These are phyloP conservation scores for Oostethus manadensis DNA, from an alignment of 2,113 vertebrate species.

Conservation along the genomic window DNA sequence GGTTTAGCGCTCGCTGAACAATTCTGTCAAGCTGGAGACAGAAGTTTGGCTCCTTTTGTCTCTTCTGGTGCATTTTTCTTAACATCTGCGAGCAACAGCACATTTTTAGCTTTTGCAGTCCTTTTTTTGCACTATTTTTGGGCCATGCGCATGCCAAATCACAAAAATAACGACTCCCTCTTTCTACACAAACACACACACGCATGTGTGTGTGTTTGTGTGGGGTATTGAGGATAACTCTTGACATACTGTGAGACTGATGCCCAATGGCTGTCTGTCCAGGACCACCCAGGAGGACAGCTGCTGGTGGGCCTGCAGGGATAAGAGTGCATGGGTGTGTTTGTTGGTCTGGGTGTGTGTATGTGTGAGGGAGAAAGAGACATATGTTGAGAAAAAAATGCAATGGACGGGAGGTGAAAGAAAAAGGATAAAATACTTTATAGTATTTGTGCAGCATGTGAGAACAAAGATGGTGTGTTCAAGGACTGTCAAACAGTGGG, in stretches of 20 bases:
- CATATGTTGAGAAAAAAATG: constrained; percentile 7
- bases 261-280: constrained; percentile 68
- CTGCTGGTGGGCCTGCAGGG: constrained; percentile 64
- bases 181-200: constrained; percentile 31
- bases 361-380: constrained; percentile 14
- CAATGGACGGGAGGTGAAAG: background rate
- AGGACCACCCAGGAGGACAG: constrained; percentile 66
- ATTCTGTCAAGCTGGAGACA: background rate
- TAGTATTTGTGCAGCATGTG: too few relatives aligned
- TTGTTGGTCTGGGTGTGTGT: constrained; percentile 38
- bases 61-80: background rate
- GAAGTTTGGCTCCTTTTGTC: background rate
- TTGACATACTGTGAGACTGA: constrained; percentile 52
- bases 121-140: constrained; percentile 14
- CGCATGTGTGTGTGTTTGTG: constrained; percentile 26
- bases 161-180: constrained; percentile 11
- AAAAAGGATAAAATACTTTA: too few relatives aligned
- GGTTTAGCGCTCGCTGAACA: background rate
- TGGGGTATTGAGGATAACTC: constrained; percentile 58
- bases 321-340: constrained; percentile 57
- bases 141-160: constrained; percentile 17
- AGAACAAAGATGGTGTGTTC: too few relatives aligned
- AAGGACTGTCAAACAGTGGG: too few relatives aligned
- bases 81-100: constrained; percentile 4
- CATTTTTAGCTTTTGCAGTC: constrained; percentile 13